A percentile compares a stretch with the other conserved stretches of the same genome.
Conservation (phyloP, 2,797 vertebrate genomes). For the Acomys russatus region DNA sequence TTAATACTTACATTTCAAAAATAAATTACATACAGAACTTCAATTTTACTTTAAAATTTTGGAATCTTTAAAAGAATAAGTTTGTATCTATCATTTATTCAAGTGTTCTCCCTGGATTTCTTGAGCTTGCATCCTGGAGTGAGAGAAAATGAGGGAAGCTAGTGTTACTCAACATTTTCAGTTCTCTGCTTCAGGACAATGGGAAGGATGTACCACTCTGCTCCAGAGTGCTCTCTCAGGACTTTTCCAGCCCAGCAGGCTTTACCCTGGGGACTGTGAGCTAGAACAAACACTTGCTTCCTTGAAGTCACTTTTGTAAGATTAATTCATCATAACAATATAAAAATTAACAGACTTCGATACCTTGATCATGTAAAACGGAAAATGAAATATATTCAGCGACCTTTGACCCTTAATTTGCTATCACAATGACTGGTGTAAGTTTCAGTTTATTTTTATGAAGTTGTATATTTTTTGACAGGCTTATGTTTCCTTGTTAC, state of each 20-base stretch:
- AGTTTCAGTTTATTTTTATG: not conserved
- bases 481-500: not conserved
- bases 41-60: not conserved
- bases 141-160: not conserved
- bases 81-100: not conserved
- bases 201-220: not conserved
- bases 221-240: too few relatives aligned
- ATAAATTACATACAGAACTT: not conserved
- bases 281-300: not conserved
- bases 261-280: not conserved
- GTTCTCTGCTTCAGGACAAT: not conserved
- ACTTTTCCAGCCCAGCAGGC: too few relatives aligned
- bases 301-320: not conserved
- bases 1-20: not conserved
- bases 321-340: not conserved
- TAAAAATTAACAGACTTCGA: not conserved
- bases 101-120: not conserved
- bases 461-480: not conserved
- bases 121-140: not conserved
- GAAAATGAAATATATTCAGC: not conserved
- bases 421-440: not conserved
- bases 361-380: not conserved
- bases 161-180: too few relatives aligned
- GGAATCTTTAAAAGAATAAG: not conserved
- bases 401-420: not conserved